Percentiles rank a stretch among this genome's conserved stretches.
Evolutionary conservation across 2,888 invertebrate genomes (phyloP).

Genomic region (Lycophotia porphyrea): DNA sequence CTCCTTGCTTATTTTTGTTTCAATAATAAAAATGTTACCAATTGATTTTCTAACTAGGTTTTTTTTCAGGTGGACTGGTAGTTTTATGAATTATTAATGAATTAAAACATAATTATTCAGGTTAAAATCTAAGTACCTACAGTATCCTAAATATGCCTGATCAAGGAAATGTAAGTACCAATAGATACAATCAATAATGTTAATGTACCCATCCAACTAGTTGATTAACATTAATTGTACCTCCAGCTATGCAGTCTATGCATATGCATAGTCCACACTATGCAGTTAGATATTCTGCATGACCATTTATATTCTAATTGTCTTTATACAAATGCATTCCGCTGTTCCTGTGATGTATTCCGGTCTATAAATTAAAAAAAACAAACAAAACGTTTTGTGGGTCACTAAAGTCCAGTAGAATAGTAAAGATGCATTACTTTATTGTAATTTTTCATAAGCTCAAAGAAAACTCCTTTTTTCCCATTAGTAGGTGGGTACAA

Average conservation of each 20-base stretch:
- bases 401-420: not conserved
- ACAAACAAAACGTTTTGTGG: no score
- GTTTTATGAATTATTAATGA: not conserved
- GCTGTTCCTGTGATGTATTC: not conserved
- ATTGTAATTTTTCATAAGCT: not conserved
- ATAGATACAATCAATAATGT: slow-evolving; percentile 19
- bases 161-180: slow-evolving; percentile 51
- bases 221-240: slow-evolving; percentile 38
- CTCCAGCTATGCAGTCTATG: slow-evolving; percentile 19
- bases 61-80: slow-evolving; percentile 33
- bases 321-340: not conserved
- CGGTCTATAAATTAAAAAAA: not conserved
- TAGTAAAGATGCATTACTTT: not conserved
- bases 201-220: slow-evolving; percentile 19
- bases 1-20: not conserved
- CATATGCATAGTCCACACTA: not conserved
- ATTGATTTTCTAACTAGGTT: not conserved
- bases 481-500: not conserved
- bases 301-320: slow-evolving; percentile 3
- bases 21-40: not conserved
- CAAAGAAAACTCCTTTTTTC: not conserved
- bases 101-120: not conserved
- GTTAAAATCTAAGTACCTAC: slow-evolving; percentile 2
- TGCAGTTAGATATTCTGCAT: not conserved
- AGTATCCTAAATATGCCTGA: slow-evolving; percentile 43